Percentiles rank a stretch among this genome's conserved stretches.
These are phyloP conservation scores for Cerastis leucographa DNA, from an alignment of 2,888 invertebrate species.

Conservation along the genomic window DNA sequence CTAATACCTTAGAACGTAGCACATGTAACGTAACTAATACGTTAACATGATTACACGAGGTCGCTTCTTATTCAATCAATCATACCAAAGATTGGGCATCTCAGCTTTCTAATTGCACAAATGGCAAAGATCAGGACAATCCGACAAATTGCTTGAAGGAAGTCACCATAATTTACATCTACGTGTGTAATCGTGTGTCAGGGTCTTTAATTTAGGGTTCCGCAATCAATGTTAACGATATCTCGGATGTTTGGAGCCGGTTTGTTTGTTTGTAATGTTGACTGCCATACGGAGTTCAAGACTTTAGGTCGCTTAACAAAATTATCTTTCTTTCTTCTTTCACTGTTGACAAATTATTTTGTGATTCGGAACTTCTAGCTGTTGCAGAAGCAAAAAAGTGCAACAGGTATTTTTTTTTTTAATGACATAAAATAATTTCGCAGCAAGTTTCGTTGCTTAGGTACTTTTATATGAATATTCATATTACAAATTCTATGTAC, in stretches of 20 bases:
- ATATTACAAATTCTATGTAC: conserved; percentile 16
- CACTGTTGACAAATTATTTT: background rate
- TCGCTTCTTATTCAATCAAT: conserved; percentile 31
- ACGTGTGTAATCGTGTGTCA: conserved; percentile 42
- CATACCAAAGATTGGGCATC: conserved; percentile 31
- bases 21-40: too few species aligned
- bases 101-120: conserved; percentile 63
- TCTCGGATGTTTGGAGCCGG: conserved; percentile 34
- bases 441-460: background rate
- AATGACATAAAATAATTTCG: background rate
- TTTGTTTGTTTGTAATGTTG: conserved; percentile 39
- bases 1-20: background rate
- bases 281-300: too few species aligned
- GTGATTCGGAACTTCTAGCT: background rate
- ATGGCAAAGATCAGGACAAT: conserved; percentile 57
- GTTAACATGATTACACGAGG: conserved; percentile 35
- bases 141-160: conserved; percentile 46
- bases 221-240: conserved; percentile 33
- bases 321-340: too few species aligned
- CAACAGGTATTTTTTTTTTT: background rate
- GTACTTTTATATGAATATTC: conserved; percentile 9
- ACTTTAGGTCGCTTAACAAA: too few species aligned
- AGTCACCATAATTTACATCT: conserved; percentile 38
- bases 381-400: background rate
- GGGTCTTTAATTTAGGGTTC: conserved; percentile 47